Conservation (phyloP, 2,113 vertebrate genomes). For the Eulemur macaco region DNA sequence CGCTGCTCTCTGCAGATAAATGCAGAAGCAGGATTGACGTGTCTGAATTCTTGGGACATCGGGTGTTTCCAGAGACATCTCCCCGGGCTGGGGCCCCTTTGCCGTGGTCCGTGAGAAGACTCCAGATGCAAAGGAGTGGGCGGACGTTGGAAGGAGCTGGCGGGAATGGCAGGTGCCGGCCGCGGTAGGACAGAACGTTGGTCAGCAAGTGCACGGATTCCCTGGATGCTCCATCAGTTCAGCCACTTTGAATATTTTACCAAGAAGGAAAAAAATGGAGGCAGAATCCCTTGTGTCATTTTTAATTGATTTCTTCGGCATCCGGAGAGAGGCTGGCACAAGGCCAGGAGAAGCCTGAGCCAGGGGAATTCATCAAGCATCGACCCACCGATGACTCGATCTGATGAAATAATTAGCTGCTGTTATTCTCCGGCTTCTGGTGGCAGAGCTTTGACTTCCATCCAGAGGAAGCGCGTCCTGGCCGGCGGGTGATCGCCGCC, state of each 20-base stretch:
- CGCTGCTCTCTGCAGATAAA: background rate
- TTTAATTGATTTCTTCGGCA: constrained; percentile 81
- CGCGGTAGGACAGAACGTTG: background rate
- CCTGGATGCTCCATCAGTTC: background rate
- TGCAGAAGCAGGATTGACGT: constrained; percentile 22
- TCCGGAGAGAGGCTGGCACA: constrained; percentile 64
- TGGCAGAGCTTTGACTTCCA: constrained; percentile 36
- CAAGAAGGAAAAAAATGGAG: constrained; percentile 36
- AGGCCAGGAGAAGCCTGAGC: constrained; percentile 69
- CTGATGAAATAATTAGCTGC: constrained; percentile 81
- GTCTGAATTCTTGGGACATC: background rate
- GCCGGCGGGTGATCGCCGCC: background rate
- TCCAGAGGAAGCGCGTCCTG: constrained; percentile 25
- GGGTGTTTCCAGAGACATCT: constrained; percentile 4
- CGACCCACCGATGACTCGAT: constrained; percentile 68
- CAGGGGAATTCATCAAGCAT: constrained; percentile 75
- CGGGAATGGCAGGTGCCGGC: background rate
- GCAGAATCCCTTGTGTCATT: constrained; percentile 66
- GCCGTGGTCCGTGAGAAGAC: constrained; percentile 59
- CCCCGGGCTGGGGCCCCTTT: constrained; percentile 25
- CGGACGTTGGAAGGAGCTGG: constrained; percentile 39
- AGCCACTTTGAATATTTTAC: constrained; percentile 60
- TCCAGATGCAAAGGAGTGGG: background rate
- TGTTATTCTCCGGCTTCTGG: constrained; percentile 56
- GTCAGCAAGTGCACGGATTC: background rate